Base-by-base conservation (phyloP, 2,888 invertebrate genomes). In the Elmis aenea region DNA sequence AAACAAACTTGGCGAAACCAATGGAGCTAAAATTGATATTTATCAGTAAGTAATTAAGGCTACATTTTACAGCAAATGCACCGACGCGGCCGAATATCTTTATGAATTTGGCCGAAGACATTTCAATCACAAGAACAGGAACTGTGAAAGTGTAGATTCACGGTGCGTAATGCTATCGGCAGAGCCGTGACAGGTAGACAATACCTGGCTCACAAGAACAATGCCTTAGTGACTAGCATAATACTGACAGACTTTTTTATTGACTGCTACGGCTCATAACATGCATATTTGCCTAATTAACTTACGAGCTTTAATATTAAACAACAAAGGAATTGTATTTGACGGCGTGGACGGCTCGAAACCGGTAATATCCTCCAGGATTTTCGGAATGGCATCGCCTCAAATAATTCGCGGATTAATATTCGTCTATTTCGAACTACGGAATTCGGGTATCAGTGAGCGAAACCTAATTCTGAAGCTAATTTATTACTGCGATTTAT, bases 201-300 rank as follows among this genome's bases (percentile, higher is more conserved):
- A 59, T 56, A 54, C 50, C 49, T 47, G 42, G 41, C 52, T 53
- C 55, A 52, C 58, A 60, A 60, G 59, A 60, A 60, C 60, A 60
- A 60, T 60, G 55, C 55, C 51, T 50, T 50, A 53, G 57, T 60
- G 60, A 60, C 60, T 59, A 51, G 60, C 60, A 59, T 50, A 54
- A 59, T 55, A 47, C 45, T 37, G 39, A 40, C 29, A 50, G 46
- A 43, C 48, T 51, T 54, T 52, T 54, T 57, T 50, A 38, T 42
- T 35, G 33, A 43, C 37, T 38, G 45, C 39, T 48, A 41, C 37
- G 46, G 46, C 39, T 46, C 48, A 51, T 51, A 51, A 51, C 51
- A 51, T 44, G 46, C 51, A 51, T 51, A 51, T 51, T 51, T 51
- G 51, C 46, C 50, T 51, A 51, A 51, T 51, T 51, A 51, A 51